These are phyloP conservation scores for Penaeus japonicus DNA, from an alignment of 1,140 invertebrate species.

Conservation along the genomic window DNA sequence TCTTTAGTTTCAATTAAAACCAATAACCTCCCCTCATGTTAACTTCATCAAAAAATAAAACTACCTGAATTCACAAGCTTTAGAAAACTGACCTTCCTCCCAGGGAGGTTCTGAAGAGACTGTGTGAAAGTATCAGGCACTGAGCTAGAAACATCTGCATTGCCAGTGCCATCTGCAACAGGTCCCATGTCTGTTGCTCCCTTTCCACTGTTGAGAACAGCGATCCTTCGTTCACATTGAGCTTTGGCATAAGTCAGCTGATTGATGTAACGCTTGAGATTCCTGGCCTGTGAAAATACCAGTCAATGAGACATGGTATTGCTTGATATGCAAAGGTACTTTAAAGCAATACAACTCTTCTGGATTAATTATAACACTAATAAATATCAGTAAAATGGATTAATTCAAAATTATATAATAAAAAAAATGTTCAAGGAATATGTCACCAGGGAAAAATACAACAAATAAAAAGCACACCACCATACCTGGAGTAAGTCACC, in stretches of 20 bases:
- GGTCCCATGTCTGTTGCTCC: neutral
- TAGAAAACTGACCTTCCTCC: too few species aligned
- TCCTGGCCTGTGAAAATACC: slow-evolving; percentile 63
- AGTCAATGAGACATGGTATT: too few species aligned
- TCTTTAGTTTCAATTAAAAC: too few species aligned
- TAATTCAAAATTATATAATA: slow-evolving; percentile 53
- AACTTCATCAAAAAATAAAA: too few species aligned
- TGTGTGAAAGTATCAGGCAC: neutral
- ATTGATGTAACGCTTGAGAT: slow-evolving; percentile 71
- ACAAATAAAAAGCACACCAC: slow-evolving; percentile 62
- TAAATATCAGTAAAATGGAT: neutral
- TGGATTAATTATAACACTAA: neutral
- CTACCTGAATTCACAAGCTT: too few species aligned
- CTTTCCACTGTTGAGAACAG: slow-evolving; percentile 69
- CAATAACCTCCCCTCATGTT: too few species aligned
- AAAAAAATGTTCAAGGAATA: neutral
- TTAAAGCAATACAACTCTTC: neutral
- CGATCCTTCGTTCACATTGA: slow-evolving; percentile 82
- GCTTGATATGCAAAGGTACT: too few species aligned
- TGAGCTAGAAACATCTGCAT: slow-evolving; percentile 62
- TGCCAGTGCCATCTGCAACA: slow-evolving; percentile 73
- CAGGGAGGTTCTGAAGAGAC: neutral
- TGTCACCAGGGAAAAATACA: neutral
- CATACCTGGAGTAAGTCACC: slow-evolving; percentile 67
- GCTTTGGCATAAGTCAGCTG: slow-evolving; percentile 79